These are phyloP conservation scores for Bryconaethiops microstoma DNA, from an alignment of 2,797 vertebrate species.

Conservation along the genomic window DNA sequence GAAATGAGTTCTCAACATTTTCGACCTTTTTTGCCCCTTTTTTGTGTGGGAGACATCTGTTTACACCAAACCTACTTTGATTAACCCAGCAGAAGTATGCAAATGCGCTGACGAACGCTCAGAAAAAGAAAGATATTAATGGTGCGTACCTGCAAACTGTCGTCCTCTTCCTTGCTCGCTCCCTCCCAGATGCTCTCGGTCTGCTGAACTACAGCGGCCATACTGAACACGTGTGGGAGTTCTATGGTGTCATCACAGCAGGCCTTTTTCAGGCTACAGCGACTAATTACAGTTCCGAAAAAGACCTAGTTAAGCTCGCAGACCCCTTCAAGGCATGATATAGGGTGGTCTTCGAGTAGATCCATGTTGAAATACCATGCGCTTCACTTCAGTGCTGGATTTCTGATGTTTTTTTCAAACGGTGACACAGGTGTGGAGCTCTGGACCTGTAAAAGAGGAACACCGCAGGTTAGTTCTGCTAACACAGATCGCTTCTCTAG, in stretches of 20 bases:
- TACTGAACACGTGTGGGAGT: conserved; percentile 75
- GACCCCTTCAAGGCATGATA: neutral
- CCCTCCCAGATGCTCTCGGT: conserved; percentile 94
- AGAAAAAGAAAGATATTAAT: neutral
- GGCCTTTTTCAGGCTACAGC: conserved; percentile 4
- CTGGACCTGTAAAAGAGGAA: conserved; percentile 43
- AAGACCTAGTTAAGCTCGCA: conserved; percentile 20
- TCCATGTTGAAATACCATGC: conserved; percentile 26
- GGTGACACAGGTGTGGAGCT: neutral
- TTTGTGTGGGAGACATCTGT: neutral
- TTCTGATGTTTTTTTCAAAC: neutral
- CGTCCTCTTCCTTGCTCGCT: conserved; percentile 89
- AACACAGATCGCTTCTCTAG: neutral
- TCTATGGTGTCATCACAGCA: conserved; percentile 71
- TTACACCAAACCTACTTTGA: conserved; percentile 1
- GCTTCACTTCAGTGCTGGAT: conserved; percentile 11
- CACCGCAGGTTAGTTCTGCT: conserved; percentile 17
- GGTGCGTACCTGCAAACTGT: conserved; percentile 86
- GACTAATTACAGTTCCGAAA: conserved; percentile 29
- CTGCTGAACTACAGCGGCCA: conserved; percentile 88
- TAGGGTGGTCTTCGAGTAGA: neutral
- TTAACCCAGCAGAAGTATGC: neutral
- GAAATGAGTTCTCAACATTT: conserved; percentile 37
- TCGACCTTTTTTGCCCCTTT: neutral
- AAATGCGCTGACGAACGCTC: neutral